Evolutionary conservation across 2,113 vertebrate genomes (phyloP), one percentile per base, ranked within the genome.

Genomic region (Dermatemys mawii): DNA sequence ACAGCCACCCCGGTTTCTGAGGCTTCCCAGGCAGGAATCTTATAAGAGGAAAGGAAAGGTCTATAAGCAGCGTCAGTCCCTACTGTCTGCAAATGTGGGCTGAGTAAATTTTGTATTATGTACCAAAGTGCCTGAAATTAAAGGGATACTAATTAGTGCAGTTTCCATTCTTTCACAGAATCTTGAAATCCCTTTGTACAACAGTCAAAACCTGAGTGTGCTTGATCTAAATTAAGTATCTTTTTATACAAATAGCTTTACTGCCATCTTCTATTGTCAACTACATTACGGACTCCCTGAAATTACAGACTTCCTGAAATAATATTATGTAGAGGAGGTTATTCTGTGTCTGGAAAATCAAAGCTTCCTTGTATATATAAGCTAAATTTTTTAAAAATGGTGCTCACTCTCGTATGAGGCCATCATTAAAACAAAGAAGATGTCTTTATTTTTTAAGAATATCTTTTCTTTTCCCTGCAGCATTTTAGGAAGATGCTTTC

Each of bases 161-260:
- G 57, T 80, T 93, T 78, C 57, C 57, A 11, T 90, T 94, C 94
- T 93, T 83, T 94, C 63, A 53, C 87, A 89, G 88, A 90, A 92
- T 96, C 96, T 93, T 91, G 24, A 89, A 88, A 81, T 49, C 90
- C 73, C 55, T 97, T 84, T 83, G 46, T 38, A 78, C 78, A 87
- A 49, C 57, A 96, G n/a, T 92, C 83, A 89, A 81, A 90, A 73
- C 88, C 93, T 83, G 88, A 84, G 82, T 54, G 11, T 41, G n/a
- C 91, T 95, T 95, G 87, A 95, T 96, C 84, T 81, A 27, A 26
- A 57, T 82, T 95, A 95, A 97, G 95, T 94, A 89, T 96, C 90
- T 93, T 93, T 83, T 92, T 53, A 94, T 93, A 93, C 84, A 96
- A 95, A 93, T 96, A 96, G 95, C 94, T 94, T 96, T 89, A 32